A percentile compares a stretch with the other conserved stretches of the same genome.
These are phyloP conservation scores for Peucedramus taeniatus DNA, from an alignment of 2,113 vertebrate genomes.

Conservation along the genomic window DNA sequence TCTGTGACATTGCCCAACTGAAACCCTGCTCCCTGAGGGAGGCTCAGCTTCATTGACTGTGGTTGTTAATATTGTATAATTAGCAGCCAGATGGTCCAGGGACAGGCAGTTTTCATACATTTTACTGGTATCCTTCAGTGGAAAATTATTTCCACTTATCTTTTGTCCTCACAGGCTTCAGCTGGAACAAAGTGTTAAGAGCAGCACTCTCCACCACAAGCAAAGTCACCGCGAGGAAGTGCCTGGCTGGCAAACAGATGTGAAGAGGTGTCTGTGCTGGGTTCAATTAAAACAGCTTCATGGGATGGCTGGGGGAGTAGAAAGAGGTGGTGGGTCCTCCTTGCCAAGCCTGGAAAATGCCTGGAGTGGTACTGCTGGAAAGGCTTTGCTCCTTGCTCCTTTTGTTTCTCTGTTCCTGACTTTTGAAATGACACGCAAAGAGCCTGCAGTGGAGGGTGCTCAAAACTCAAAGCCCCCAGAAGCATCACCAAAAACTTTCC, in stretches of 20 bases:
- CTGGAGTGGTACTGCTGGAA: not conserved
- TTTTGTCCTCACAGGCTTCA: not conserved
- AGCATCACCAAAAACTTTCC: not conserved
- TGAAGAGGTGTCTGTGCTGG: not conserved
- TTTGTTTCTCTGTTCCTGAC: not conserved
- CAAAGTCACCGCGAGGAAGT: not conserved
- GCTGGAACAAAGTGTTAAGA: not conserved
- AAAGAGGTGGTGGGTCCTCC: not conserved
- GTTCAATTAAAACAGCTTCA: not conserved
- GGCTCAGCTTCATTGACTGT: conserved; percentile 33
- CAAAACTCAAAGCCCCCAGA: not conserved
- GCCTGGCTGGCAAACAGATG: not conserved
- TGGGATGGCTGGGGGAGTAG: not conserved
- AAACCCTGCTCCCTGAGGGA: conserved; percentile 51
- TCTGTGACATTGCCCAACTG: conserved; percentile 45
- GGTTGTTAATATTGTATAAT: conserved; percentile 67
- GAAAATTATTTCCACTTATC: conserved; percentile 26
- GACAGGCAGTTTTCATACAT: conserved; percentile 5
- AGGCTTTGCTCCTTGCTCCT: not conserved
- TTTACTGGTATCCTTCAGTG: conserved; percentile 18
- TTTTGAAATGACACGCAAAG: not conserved
- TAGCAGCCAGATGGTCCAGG: conserved; percentile 60
- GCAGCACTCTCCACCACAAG: not conserved
- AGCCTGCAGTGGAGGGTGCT: not conserved
- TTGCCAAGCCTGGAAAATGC: not conserved